phyloP scores from a whole-genome alignment of 2,888 invertebrate species.

The Heteromyza rotundicornis region DNA sequence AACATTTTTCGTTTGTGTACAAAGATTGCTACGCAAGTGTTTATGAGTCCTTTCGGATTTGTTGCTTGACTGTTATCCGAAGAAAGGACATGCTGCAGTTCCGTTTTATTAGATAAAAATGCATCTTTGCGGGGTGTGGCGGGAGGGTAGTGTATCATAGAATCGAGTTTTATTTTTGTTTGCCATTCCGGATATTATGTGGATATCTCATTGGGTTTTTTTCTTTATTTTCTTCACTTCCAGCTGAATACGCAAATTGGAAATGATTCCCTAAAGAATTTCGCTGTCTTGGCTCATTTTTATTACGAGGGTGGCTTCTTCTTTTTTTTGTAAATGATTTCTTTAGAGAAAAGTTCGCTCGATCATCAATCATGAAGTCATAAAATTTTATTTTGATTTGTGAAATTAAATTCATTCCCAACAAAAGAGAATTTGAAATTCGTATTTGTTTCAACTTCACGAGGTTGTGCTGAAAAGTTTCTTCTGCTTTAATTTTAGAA shows the following conservation, averaged over 20 bases:
- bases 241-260: constrained; percentile 28
- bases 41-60: constrained; percentile 41
- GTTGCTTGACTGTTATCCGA: constrained; percentile 11
- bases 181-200: not conserved
- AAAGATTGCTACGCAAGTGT: constrained; percentile 34
- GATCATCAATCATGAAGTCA: not conserved
- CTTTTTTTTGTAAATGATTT: not conserved
- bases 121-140: no score
- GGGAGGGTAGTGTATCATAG: not conserved
- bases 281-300: not conserved
- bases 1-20: constrained; percentile 14
- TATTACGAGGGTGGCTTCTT: not conserved
- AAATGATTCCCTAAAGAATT: constrained; percentile 27
- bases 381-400: not conserved
- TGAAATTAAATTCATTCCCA: no score
- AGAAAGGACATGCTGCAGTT: constrained; percentile 32
- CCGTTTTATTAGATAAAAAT: no score
- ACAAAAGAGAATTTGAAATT: no score
- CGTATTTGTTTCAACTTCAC: no score
- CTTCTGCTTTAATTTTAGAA: no score
- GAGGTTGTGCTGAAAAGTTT: no score
- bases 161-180: constrained; percentile 17
- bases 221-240: constrained; percentile 8
- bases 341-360: not conserved
- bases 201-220: constrained; percentile 18